Base-by-base conservation (phyloP, 1,140 invertebrate species). In the Microplitis demolitor region DNA sequence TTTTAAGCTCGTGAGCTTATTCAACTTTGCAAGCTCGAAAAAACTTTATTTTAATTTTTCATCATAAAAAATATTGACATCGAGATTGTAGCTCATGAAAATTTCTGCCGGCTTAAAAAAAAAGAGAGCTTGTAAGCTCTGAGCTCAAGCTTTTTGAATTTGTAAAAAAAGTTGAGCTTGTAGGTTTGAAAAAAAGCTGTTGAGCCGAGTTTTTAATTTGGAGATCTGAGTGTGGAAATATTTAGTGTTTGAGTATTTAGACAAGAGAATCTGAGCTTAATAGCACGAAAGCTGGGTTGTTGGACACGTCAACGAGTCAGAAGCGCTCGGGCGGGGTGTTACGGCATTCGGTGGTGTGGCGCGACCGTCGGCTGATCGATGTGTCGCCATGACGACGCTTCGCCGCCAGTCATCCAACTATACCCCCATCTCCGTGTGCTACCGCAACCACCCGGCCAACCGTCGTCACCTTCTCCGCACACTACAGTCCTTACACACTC, bases 341-440 rank as follows among this genome's bases (percentile, higher is more conserved):
- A 53, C 64, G 71, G 71, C 53, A 72, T 72, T 67, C 71, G 67
- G 72, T 71, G 71, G 77, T 78, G 78, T 77, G 77, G 83, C 80
- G 81, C 80, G 77, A 79, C 79, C 77, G 78, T 78, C 77, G 83
- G 80, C 86, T 87, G 86, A 88, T 88, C 87, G 87, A 88, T 88
- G 86, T 86, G 86, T 87, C 84, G 84, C 86, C 86, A 88, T 88
- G 87, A 86, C 86, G 80, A 88, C 87, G 85, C 82, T 87, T 85
- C 86, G 85, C 83, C 84, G 83, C 82, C 82, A 87, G 85, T 86
- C 86, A 86, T 85, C 84, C 85, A 85, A 82, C 84, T 83, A 82
- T 83, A 70, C 61, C 62, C 77, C 84, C 82, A 84, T 84, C 85
- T 88, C 86, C 84, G 77, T 70, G 51, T 81, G 76, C 76, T 78